Evolutionary conservation across 64 coral and sea anemone species (phyloP), one percentile per base, ranked within the genome.

Genomic region (Astreopora myriophthalma): DNA sequence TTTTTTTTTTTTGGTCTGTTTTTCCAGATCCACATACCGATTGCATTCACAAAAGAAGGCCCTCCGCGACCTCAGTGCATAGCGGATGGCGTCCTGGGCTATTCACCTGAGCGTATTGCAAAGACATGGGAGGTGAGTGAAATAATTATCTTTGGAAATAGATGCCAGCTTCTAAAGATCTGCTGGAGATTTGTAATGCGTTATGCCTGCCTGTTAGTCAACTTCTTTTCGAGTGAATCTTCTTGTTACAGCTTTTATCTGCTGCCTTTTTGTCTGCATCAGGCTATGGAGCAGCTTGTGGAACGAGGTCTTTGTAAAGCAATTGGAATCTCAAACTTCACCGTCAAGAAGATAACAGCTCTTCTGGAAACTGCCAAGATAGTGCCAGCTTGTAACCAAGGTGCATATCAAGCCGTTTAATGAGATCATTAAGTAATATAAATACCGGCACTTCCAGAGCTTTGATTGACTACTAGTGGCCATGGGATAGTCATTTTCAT

Each of bases 211-310:
- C n/a, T n/a, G n/a, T n/a, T n/a, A n/a, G n/a, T n/a, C n/a, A n/a
- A n/a, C n/a, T n/a, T n/a, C n/a, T n/a, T n/a, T n/a, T n/a, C n/a
- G n/a, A n/a, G n/a, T n/a, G n/a, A n/a, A n/a, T n/a, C n/a, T n/a
- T n/a, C n/a, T n/a, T n/a, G n/a, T 33, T 17, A 86, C 19, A 19
- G 64, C 24, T 22, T 66, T 23, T 22, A 26, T 66, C 20, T 66
- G 62, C 25, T 66, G 62, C 20, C 24, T 55, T 52, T 17, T 62
- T 17, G 0, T 46, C 0, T 13, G 14, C 64, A 1, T 31, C n/a
- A 96, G 94, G 89, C 89, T 24, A 96, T 96, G 94, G 94, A 96
- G 78, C 52, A 96, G n/a, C 76, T 96, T 23, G 84, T 92, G 8
- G 84, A 96, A 1, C 74, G 92, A 57, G 94, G 94, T 1, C 89